Base-by-base conservation (phyloP, 2,888 invertebrate species). In the Melolontha melolontha region DNA sequence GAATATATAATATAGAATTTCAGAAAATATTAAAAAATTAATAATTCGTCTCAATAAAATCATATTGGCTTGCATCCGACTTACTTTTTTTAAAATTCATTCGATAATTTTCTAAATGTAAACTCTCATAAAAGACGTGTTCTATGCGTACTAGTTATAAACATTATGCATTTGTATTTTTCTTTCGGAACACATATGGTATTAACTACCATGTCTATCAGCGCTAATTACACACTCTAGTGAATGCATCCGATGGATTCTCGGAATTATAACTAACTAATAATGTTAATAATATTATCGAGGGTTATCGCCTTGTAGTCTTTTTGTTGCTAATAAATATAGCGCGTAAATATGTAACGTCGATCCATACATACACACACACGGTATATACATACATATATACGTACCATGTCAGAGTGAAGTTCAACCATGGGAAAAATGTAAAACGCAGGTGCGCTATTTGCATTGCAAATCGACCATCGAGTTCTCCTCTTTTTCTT, bases 381-480 rank as follows among this genome's bases (percentile, higher is more conserved):
- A 75, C 73, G 74, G 70, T 70, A 70, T 71, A 71, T 71, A 72
- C 78, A 67, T n/a, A 51, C 27, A 50, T 8, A 49, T 39, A 39
- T 22, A 59, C 59, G 51, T 62, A 51, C 52, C 69, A 70, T 71
- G 74, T 71, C 71, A 62, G 59, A 62, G 72, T 67, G 70, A 71
- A 59, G 66, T 50, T 55, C 71, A 71, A 68, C 66, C 79, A 79
- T 79, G 79, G 79, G 80, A 80, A 81, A 81, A 82, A 82, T 81
- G 80, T 80, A 78, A 76, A 80, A 81, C 80, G 82, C 82, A 82
- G 82, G 82, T 82, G 82, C 82, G 79, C 79, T 79, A 81, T 82
- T 82, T 82, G 82, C 79, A 82, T 80, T 82, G 82, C 82, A 81
- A 82, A 82, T 82, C 76, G 76, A 76, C 57, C 42, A 42, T 57